Conservation (phyloP, 2,888 invertebrate species). For the Phortica okadai region DNA sequence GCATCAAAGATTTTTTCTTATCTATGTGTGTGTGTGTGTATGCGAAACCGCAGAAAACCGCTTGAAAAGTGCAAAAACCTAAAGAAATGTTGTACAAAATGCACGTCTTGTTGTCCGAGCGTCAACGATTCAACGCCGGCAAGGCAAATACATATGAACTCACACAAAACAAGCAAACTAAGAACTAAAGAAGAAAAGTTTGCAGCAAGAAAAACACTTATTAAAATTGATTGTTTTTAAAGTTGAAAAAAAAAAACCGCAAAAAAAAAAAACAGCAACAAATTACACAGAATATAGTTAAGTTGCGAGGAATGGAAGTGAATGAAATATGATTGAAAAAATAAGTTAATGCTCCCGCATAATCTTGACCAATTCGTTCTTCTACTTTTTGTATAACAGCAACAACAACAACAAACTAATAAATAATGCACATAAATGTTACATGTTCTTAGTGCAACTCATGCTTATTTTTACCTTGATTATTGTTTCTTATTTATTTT, state of each 20-base stretch:
- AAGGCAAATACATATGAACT: neutral
- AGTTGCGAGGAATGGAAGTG: conserved; percentile 2
- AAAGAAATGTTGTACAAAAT: conserved; percentile 5
- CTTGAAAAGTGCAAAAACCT: conserved; percentile 18
- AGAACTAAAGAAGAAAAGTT: neutral
- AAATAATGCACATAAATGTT: neutral
- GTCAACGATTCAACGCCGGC: neutral
- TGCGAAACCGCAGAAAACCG: conserved; percentile 29
- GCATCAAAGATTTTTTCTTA: conserved; percentile 46
- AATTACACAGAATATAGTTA: no score
- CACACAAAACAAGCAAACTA: neutral
- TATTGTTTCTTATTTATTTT: conserved; percentile 43
- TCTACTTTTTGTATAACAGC: no score
- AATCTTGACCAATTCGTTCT: neutral
- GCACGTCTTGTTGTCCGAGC: neutral
- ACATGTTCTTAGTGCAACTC: conserved; percentile 19
- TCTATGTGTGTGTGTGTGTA: neutral
- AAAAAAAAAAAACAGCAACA: neutral
- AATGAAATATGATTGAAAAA: conserved; percentile 48
- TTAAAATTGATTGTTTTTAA: neutral
- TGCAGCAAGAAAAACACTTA: conserved; percentile 17
- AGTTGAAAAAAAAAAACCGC: conserved; percentile 32
- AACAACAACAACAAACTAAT: neutral
- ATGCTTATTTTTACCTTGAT: conserved; percentile 51
- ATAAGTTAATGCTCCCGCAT: conserved; percentile 18